phyloP scores from a whole-genome alignment of 1,140 invertebrate species.

The Pollicipes pollicipes region DNA sequence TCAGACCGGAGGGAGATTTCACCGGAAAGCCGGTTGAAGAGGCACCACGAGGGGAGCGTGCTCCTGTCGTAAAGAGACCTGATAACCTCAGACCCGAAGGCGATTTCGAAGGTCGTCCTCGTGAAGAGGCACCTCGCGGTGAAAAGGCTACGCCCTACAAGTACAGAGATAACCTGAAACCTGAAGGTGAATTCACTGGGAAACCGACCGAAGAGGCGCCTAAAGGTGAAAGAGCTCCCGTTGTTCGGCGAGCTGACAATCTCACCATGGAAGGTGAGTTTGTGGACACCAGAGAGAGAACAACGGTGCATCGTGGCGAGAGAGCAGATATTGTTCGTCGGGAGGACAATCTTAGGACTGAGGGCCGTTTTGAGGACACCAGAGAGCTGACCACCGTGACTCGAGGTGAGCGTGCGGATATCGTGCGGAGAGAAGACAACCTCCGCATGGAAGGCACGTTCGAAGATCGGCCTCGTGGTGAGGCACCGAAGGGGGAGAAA shows the following conservation, averaged over 20 bases:
- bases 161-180: conserved; percentile 19
- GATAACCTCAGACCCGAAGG: background rate
- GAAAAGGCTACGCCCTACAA: conserved; percentile 25
- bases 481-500: background rate
- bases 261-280: conserved; percentile 33
- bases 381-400: conserved; percentile 11
- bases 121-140: conserved; percentile 7
- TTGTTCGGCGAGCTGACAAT: conserved; percentile 21
- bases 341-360: conserved; percentile 12
- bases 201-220: conserved; percentile 1
- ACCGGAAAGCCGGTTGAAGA: conserved; percentile 22
- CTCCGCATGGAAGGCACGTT: conserved; percentile 24
- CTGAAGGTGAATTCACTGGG: conserved; percentile 12
- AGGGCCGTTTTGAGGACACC: conserved; percentile 18
- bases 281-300: conserved; percentile 26
- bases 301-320: conserved; percentile 27
- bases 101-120: background rate
- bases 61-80: conserved; percentile 1
- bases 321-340: conserved; percentile 27
- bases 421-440: conserved; percentile 37
- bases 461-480: background rate
- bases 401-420: conserved; percentile 19
- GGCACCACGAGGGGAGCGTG: conserved; percentile 7
- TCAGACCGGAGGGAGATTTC: conserved; percentile 34
- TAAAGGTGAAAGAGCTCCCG: conserved; percentile 25